Conservation (phyloP, 1,140 invertebrate species). For the Leptinotarsa undecemlineata region DNA sequence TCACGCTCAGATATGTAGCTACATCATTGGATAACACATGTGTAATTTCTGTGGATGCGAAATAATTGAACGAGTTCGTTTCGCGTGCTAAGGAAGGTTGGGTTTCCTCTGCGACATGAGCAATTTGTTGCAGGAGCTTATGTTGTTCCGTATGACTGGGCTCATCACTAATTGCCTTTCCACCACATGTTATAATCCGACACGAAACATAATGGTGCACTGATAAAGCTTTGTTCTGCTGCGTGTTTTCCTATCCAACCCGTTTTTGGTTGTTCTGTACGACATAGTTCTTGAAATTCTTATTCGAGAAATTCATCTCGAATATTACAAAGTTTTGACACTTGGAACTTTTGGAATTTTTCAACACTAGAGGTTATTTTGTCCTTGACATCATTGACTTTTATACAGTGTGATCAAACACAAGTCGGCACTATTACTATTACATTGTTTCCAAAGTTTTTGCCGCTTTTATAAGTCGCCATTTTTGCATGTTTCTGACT, state of each 20-base stretch:
- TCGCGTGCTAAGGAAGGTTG: slow-evolving; percentile 1
- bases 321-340: no score
- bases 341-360: no score
- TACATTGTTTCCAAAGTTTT: no score
- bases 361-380: no score
- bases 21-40: slow-evolving; percentile 23
- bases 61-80: slow-evolving; percentile 20
- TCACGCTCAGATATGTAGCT: slow-evolving; percentile 15
- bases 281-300: no score
- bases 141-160: slow-evolving; percentile 46
- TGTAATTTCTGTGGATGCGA: slow-evolving; percentile 21
- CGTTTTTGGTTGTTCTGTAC: no score
- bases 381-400: no score
- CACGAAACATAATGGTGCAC: slow-evolving; percentile 52
- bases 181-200: slow-evolving; percentile 53
- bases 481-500: no score
- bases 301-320: no score
- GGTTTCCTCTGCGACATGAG: slow-evolving; percentile 14
- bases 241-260: slow-evolving; percentile 18
- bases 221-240: slow-evolving; percentile 51
- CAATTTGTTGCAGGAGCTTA: slow-evolving; percentile 34
- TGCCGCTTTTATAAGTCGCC: no score
- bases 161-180: slow-evolving; percentile 52
- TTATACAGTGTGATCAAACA: no score
- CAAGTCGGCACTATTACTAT: no score